phyloP scores from a whole-genome alignment of 37 sponge, comb jelly and placozoan genomes.

The Cladorhizidae sp. region DNA sequence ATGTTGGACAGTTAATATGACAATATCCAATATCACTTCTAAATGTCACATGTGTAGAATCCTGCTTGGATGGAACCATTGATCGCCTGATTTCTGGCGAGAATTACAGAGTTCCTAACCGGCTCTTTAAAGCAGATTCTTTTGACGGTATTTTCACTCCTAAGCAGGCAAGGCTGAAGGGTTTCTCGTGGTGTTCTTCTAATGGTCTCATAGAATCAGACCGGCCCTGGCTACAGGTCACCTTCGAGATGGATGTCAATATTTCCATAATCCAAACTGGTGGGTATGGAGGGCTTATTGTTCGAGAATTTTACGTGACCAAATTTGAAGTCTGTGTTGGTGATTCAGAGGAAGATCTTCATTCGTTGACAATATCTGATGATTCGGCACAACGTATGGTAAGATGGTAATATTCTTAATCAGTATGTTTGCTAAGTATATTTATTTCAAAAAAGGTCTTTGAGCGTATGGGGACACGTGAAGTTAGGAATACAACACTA shows the following conservation, averaged over 20 bases:
- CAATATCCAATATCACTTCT: too few relatives aligned
- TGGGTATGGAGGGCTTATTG: constrained; percentile 2
- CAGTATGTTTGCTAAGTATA: too few relatives aligned
- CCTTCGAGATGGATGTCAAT: constrained; percentile 21
- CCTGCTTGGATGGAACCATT: too few relatives aligned
- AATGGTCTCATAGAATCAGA: background rate
- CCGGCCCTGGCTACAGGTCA: constrained; percentile 23
- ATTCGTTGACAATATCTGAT: background rate
- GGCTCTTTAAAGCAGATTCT: constrained; percentile 1
- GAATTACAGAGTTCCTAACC: constrained; percentile 10
- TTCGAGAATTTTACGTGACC: background rate
- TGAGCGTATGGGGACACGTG: background rate
- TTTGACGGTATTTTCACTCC: background rate
- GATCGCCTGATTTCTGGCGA: constrained; percentile 15
- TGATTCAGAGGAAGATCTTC: background rate
- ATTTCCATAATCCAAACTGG: constrained; percentile 6
- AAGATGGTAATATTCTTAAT: too few relatives aligned
- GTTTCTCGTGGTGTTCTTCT: constrained; percentile 32
- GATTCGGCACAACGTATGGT: background rate
- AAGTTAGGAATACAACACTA: background rate
- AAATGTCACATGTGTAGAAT: too few relatives aligned
- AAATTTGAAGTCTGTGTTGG: background rate
- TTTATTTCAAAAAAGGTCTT: constrained; percentile 17
- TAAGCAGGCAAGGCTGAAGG: constrained; percentile 5
- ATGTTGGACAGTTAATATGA: too few relatives aligned